A percentile compares a stretch with the other conserved stretches of the same genome.
These are phyloP conservation scores for Apis florea DNA, from an alignment of 1,140 invertebrate species.

Conservation along the genomic window DNA sequence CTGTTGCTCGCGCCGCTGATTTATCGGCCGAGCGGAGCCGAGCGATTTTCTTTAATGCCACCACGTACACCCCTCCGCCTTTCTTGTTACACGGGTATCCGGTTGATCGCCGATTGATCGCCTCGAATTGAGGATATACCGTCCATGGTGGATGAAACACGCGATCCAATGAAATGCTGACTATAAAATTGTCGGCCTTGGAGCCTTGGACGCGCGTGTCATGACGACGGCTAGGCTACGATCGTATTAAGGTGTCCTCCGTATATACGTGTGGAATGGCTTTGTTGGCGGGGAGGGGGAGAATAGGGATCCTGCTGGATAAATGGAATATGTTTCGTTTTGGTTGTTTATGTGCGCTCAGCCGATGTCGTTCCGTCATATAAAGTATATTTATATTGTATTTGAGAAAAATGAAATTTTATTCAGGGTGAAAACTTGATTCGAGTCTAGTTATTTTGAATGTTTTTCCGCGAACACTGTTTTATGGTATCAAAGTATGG, in stretches of 20 bases:
- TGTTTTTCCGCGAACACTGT: too few species aligned
- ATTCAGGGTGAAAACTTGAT: too few species aligned
- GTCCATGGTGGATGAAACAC: conserved; percentile 26
- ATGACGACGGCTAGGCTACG: background rate
- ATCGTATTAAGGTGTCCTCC: conserved; percentile 29
- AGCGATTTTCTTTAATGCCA: conserved; percentile 56
- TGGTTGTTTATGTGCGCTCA: background rate
- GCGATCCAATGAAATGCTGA: conserved; percentile 25
- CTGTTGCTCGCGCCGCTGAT: conserved; percentile 55
- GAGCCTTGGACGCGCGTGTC: conserved; percentile 20
- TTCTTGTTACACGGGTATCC: conserved; percentile 53
- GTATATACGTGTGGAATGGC: conserved; percentile 15
- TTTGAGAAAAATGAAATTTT: too few species aligned
- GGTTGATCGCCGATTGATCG: conserved; percentile 59
- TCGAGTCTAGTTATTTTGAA: too few species aligned
- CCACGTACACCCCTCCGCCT: background rate
- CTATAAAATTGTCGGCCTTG: conserved; percentile 47
- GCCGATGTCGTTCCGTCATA: too few species aligned
- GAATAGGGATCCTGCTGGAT: background rate
- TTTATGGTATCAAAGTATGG: too few species aligned
- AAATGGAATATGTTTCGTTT: background rate
- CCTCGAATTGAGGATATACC: conserved; percentile 47
- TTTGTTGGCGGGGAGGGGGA: background rate
- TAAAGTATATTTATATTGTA: too few species aligned
- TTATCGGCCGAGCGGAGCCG: conserved; percentile 45